These are phyloP conservation scores for Zosterops borbonicus DNA, from an alignment of 2,113 vertebrate species.

Conservation along the genomic window DNA sequence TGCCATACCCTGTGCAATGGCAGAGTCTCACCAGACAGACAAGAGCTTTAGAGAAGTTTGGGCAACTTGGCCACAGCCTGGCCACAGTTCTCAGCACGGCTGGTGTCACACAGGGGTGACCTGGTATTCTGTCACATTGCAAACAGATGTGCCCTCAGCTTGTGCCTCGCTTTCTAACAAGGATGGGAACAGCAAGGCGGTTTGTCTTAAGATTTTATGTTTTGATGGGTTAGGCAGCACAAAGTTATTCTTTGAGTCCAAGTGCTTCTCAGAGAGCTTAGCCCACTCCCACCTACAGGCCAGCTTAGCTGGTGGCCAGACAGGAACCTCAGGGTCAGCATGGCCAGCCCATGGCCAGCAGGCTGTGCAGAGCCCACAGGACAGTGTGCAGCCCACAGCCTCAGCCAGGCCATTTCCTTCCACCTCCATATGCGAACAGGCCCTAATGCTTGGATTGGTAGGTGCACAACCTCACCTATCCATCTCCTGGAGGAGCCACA, in stretches of 20 bases:
- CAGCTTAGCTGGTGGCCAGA: background rate
- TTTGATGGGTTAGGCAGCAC: background rate
- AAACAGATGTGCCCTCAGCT: background rate
- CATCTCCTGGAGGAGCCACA: background rate
- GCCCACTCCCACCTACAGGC: background rate
- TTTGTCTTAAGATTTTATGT: background rate
- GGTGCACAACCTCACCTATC: fast-evolving
- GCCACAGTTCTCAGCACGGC: background rate
- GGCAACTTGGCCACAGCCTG: background rate
- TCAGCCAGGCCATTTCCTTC: background rate
- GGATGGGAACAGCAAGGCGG: background rate
- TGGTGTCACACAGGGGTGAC: background rate
- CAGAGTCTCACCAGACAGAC: background rate
- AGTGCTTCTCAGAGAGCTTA: background rate
- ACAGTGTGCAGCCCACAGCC: background rate
- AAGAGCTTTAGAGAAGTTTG: background rate
- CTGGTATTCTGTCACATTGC: background rate
- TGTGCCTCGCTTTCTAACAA: background rate
- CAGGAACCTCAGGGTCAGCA: fast-evolving
- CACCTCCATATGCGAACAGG: background rate
- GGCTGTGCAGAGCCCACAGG: background rate
- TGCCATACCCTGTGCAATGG: background rate
- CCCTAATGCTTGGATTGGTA: background rate
- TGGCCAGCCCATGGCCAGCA: background rate
- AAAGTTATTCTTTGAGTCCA: background rate